These are phyloP conservation scores for Harpagoxenus sublaevis DNA, from an alignment of 2,888 invertebrate species.

Conservation along the genomic window DNA sequence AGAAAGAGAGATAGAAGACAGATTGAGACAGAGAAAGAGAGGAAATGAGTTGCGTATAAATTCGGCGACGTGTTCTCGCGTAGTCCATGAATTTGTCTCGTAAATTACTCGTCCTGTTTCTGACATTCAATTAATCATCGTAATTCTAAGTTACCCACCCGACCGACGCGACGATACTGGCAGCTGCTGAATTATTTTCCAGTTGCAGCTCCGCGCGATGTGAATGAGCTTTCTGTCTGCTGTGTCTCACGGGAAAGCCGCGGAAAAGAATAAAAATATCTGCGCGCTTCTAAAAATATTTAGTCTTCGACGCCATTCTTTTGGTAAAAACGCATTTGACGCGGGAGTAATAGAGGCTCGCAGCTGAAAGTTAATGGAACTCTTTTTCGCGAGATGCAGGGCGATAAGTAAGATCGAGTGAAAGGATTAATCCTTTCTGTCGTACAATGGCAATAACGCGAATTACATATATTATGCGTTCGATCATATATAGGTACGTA, in stretches of 20 bases:
- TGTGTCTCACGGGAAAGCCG: constrained; percentile 10
- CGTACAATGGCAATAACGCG: background rate
- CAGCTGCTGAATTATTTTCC: constrained; percentile 67
- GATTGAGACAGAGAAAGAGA: too few relatives aligned
- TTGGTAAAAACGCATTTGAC: background rate
- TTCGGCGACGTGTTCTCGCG: constrained; percentile 63
- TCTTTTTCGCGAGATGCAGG: background rate
- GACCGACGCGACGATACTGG: constrained; percentile 31
- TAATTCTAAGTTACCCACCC: constrained; percentile 65
- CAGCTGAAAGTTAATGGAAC: background rate
- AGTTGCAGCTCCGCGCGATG: constrained; percentile 41
- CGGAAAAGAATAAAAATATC: constrained; percentile 25
- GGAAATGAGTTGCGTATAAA: constrained; percentile 52
- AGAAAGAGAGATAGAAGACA: background rate
- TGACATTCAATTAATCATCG: constrained; percentile 76
- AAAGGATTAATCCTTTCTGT: background rate
- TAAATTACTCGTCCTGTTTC: constrained; percentile 71
- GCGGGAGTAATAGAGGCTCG: background rate
- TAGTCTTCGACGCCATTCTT: background rate
- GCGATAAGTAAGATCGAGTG: background rate
- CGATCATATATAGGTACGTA: background rate
- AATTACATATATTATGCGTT: background rate
- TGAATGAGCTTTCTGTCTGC: constrained; percentile 40
- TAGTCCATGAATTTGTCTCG: constrained; percentile 66
- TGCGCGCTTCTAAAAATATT: constrained; percentile 9